Percentiles rank a stretch among this genome's conserved stretches.
These are phyloP conservation scores for Macrocentrus cingulum DNA, from an alignment of 1,140 invertebrate species.

Conservation along the genomic window DNA sequence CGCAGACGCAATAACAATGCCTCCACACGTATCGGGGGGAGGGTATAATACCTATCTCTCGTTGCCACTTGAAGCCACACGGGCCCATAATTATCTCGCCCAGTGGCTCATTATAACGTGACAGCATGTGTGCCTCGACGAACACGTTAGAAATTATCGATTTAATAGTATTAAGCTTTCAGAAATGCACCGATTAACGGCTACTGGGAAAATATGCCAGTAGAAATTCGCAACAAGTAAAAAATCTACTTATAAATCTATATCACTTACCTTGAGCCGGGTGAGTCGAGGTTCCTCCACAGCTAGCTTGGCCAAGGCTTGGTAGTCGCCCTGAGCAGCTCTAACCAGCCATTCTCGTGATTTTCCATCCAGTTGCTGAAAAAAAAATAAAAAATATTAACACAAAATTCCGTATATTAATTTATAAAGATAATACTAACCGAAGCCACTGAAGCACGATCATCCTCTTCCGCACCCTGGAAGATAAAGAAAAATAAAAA, in stretches of 20 bases:
- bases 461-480: slow-evolving; percentile 71
- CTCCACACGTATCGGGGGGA: slow-evolving; percentile 27
- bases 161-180: too few relatives aligned
- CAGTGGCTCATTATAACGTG: slow-evolving; percentile 38
- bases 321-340: slow-evolving; percentile 80
- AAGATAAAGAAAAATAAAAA: slow-evolving; percentile 54
- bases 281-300: slow-evolving; percentile 79
- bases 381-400: not conserved
- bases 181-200: too few relatives aligned
- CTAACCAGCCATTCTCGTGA: slow-evolving; percentile 83
- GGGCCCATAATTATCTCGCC: slow-evolving; percentile 44
- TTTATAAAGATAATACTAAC: slow-evolving; percentile 57
- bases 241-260: not conserved
- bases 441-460: slow-evolving; percentile 69
- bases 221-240: not conserved
- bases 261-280: slow-evolving; percentile 73
- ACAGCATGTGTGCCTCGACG: not conserved
- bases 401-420: not conserved
- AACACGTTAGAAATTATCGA: slow-evolving; percentile 6
- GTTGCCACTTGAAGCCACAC: slow-evolving; percentile 37
- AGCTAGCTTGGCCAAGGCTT: slow-evolving; percentile 77
- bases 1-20: slow-evolving; percentile 31
- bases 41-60: slow-evolving; percentile 7
- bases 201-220: slow-evolving; percentile 12
- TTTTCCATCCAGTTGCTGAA: slow-evolving; percentile 64